Evolutionary conservation across 2,113 vertebrate species (phyloP), one percentile per base, ranked within the genome.

Genomic region (Aspiorhynchus laticeps): DNA sequence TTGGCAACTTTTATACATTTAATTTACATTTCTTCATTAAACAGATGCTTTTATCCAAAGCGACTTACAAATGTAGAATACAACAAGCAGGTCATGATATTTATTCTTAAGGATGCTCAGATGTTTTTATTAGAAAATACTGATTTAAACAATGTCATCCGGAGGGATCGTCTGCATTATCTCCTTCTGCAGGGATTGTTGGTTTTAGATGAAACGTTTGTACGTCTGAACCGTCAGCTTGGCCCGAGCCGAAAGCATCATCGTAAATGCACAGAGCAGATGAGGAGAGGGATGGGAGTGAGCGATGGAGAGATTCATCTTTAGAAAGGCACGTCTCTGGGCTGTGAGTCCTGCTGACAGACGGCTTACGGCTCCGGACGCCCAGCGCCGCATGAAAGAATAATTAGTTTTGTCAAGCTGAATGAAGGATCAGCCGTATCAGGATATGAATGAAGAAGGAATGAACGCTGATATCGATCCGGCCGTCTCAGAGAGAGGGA

Each of bases 261-360:
- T 61, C 67, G 80, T 53, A 26, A 31, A 53, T 28, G 3, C 65
- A 71, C 14, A 79, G 91, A 91, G 80, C 7, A 41, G 79, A 69
- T 12, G 71, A 87, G 59, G 65, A 59, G 7, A 0, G 7, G 56
- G 56, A 24, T 24, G 56, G 21, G 56, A 63, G 53, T 33, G 73
- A 78, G 88, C 79, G 71, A 83, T 75, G 80, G 51, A 93, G 93
- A 93, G 21, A 93, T 93, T 94, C 90, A 91, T 94, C 91, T 93
- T 93, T 90, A 91, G 88, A 76, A 82, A 88, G 77, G 9, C 28
- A 61, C n/a, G 77, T 33, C 73, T 41, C 21, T 46, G 10, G 38
- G 43, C 75, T 38, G 19, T 5, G 19, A 38, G 69, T 63, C 73
- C 87, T 38, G 61, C 67, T 31, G 71, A 24, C 36, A 65, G 59